Conservation (phyloP, 2,797 vertebrate species). For the Choloepus didactylus region DNA sequence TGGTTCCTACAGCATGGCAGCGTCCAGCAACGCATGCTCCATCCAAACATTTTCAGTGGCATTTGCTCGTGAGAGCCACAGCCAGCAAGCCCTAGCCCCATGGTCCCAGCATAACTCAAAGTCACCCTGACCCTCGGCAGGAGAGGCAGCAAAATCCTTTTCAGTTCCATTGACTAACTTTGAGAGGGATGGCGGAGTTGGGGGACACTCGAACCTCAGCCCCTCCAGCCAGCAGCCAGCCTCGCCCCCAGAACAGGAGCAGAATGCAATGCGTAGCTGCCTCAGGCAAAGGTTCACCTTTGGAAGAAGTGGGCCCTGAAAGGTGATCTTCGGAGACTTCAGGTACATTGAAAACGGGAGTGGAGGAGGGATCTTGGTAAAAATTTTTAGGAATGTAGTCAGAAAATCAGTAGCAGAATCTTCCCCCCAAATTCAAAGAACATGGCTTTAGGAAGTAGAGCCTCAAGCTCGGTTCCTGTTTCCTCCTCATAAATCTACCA, state of each 20-base stretch:
- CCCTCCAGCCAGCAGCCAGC: neutral
- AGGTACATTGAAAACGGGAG: neutral
- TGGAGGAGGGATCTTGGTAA: neutral
- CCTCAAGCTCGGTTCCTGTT: conserved; percentile 6
- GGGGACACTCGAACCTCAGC: neutral
- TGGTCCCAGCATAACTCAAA: conserved; percentile 42
- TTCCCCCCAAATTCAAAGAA: conserved; percentile 27
- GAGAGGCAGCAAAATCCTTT: neutral
- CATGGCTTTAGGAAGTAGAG: conserved; percentile 65
- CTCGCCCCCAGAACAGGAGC: rapidly evolving
- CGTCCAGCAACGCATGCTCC: neutral
- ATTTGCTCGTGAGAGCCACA: conserved; percentile 10
- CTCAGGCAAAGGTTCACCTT: neutral
- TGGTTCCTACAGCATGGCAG: neutral
- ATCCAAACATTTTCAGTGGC: conserved; percentile 29
- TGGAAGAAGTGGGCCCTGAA: neutral
- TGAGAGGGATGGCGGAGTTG: neutral
- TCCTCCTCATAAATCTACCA: conserved; percentile 63
- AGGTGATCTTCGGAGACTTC: neutral
- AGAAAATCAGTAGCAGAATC: conserved; percentile 17
- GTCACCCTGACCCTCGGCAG: neutral
- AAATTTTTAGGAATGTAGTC: conserved; percentile 10
- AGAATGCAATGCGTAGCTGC: neutral
- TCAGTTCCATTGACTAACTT: conserved; percentile 16
- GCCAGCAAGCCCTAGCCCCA: conserved; percentile 23